phyloP scores from a whole-genome alignment of 2,113 vertebrate species.

The Xiphophorus maculatus region DNA sequence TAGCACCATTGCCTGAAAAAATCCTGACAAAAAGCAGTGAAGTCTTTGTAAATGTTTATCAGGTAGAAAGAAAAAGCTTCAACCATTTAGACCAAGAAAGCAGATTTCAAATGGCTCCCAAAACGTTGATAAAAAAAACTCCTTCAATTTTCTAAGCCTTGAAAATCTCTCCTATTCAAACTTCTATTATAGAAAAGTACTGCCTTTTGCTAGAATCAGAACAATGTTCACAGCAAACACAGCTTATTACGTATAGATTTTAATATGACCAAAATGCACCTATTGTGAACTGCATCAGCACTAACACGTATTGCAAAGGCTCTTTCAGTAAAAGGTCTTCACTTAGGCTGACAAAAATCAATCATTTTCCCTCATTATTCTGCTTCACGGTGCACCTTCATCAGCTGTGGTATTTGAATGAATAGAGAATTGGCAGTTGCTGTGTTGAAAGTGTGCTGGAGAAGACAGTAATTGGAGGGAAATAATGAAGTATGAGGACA shows the following conservation, averaged over 20 bases:
- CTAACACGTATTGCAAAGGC: slow-evolving; percentile 28
- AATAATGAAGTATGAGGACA: not conserved
- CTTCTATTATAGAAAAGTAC: slow-evolving; percentile 36
- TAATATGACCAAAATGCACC: slow-evolving; percentile 38
- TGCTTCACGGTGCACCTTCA: slow-evolving; percentile 37
- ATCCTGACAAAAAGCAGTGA: too few species aligned
- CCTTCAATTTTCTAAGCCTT: not conserved
- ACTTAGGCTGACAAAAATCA: slow-evolving; percentile 32
- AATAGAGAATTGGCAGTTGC: slow-evolving; percentile 30
- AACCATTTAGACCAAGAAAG: not conserved
- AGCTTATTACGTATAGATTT: slow-evolving; percentile 44
- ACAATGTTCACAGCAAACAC: slow-evolving; percentile 24
- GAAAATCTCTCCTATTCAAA: slow-evolving; percentile 27
- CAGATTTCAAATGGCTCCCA: not conserved
- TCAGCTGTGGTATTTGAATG: slow-evolving; percentile 40
- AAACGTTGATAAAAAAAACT: slow-evolving; percentile 6
- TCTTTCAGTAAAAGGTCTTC: slow-evolving; percentile 6
- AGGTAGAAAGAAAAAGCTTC: not conserved
- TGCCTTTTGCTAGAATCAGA: slow-evolving; percentile 29
- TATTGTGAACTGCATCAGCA: slow-evolving; percentile 36
- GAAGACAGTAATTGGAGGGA: slow-evolving; percentile 25
- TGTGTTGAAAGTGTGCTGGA: slow-evolving; percentile 14
- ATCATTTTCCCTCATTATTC: slow-evolving; percentile 51
- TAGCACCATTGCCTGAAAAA: too few species aligned
- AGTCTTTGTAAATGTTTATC: too few species aligned